Percentiles rank a stretch among this genome's conserved stretches.
These are phyloP conservation scores for Bombus breviceps DNA, from an alignment of 1,140 invertebrate genomes.

Conservation along the genomic window DNA sequence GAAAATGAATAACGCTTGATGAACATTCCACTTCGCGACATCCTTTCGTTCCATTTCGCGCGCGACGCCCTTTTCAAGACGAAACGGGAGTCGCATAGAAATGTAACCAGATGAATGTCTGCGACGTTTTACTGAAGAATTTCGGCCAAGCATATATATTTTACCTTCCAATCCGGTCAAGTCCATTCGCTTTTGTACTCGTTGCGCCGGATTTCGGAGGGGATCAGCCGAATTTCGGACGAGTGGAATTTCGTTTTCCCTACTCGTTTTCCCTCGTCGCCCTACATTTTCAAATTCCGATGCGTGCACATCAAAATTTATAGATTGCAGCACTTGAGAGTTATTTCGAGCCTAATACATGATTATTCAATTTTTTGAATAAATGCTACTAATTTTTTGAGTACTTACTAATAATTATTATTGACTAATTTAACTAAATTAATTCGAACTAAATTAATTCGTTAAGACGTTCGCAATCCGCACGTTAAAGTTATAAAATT, in stretches of 20 bases:
- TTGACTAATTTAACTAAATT: too few species aligned
- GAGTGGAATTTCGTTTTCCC: background rate
- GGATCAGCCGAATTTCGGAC: background rate
- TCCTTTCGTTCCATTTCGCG: background rate
- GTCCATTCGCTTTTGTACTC: conserved; percentile 26
- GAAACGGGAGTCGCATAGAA: conserved; percentile 7
- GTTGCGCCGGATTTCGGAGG: background rate
- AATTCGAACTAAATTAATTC: too few species aligned
- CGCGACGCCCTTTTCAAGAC: background rate
- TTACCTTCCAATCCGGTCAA: conserved; percentile 34
- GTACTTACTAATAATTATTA: too few species aligned
- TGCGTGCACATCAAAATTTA: background rate
- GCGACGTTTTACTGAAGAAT: conserved; percentile 36
- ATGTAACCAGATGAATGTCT: conserved; percentile 34
- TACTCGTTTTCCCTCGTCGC: background rate
- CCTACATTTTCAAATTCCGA: background rate
- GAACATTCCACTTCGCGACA: conserved; percentile 3
- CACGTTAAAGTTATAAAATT: too few species aligned
- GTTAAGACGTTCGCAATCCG: too few species aligned
- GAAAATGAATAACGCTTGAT: conserved; percentile 15
- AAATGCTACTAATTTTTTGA: too few species aligned
- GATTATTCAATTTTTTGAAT: background rate
- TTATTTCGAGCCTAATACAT: background rate
- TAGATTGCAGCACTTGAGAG: too few species aligned
- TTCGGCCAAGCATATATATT: conserved; percentile 42